These are phyloP conservation scores for Schizothorax lantsangensis DNA, from an alignment of 2,797 vertebrate genomes.

Conservation along the genomic window DNA sequence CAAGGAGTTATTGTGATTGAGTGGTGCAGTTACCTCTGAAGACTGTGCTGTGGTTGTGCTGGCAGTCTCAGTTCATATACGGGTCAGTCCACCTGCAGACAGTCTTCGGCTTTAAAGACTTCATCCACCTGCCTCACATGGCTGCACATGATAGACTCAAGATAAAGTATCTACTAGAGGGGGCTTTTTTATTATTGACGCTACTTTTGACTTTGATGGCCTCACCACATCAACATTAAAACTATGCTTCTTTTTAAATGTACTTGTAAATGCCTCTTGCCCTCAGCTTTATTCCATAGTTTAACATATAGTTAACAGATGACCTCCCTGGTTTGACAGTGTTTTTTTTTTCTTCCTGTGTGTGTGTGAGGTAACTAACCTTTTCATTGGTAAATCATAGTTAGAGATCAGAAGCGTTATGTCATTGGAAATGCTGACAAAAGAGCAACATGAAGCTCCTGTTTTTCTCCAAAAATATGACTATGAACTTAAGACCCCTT, in stretches of 20 bases:
- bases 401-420: too few relatives aligned
- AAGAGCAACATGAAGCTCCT: neutral
- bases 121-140: slow-evolving; percentile 11
- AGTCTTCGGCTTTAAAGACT: slow-evolving; percentile 23
- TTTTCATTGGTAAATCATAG: neutral
- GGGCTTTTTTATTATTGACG: neutral
- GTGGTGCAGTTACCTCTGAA: slow-evolving; percentile 26
- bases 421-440: neutral
- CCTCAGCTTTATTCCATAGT: slow-evolving; percentile 18
- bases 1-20: slow-evolving; percentile 46
- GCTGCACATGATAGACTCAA: slow-evolving; percentile 17
- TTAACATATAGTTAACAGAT: slow-evolving; percentile 1
- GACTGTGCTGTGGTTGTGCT: slow-evolving; percentile 3
- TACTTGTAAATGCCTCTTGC: neutral
- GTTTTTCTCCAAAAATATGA: neutral
- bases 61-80: slow-evolving; percentile 25
- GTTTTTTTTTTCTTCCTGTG: neutral
- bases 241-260: slow-evolving; percentile 8
- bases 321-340: neutral
- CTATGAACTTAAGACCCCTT: neutral
- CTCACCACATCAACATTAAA: neutral
- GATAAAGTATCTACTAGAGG: neutral
- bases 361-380: neutral
- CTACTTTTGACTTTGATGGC: neutral
- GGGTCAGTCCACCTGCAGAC: slow-evolving; percentile 26